phyloP scores from a whole-genome alignment of 2,888 invertebrate genomes.

The Serrognathus titanus region DNA sequence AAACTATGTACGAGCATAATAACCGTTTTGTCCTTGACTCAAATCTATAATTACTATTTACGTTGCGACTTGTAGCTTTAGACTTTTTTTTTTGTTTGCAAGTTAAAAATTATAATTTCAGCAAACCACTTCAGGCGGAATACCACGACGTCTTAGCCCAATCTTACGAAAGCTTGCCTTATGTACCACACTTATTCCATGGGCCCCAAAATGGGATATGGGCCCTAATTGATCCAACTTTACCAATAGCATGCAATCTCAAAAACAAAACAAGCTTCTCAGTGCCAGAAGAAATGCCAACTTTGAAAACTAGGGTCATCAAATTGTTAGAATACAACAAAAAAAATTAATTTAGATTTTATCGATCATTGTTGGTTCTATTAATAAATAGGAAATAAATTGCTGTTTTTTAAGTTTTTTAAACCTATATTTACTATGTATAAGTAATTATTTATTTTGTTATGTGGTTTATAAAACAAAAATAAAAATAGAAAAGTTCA shows the following conservation, averaged over 20 bases:
- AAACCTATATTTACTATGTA: background rate
- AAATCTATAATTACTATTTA: too few species aligned
- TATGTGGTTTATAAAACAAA: background rate
- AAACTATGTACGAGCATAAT: too few species aligned
- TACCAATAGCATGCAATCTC: conserved; percentile 27
- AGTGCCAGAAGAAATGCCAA: conserved; percentile 10
- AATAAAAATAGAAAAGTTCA: background rate
- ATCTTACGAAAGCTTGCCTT: conserved; percentile 38
- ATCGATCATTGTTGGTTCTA: too few species aligned
- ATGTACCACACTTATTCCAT: conserved; percentile 39
- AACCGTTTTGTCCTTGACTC: too few species aligned
- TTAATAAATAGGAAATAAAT: background rate
- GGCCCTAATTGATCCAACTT: conserved; percentile 38
- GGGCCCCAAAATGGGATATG: conserved; percentile 38
- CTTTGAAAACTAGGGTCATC: conserved; percentile 21
- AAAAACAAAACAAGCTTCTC: background rate
- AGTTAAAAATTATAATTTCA: background rate
- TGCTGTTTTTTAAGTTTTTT: background rate
- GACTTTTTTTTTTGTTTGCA: too few species aligned
- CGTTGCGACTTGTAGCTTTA: too few species aligned
- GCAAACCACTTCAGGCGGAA: conserved; percentile 34
- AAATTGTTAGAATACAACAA: conserved; percentile 29
- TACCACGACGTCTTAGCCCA: conserved; percentile 40
- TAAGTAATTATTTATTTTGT: background rate
- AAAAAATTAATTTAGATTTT: background rate